Percentiles rank a stretch among this genome's conserved stretches.
phyloP scores from a whole-genome alignment of 2,797 vertebrate genomes.

The Bovichtus variegatus region DNA sequence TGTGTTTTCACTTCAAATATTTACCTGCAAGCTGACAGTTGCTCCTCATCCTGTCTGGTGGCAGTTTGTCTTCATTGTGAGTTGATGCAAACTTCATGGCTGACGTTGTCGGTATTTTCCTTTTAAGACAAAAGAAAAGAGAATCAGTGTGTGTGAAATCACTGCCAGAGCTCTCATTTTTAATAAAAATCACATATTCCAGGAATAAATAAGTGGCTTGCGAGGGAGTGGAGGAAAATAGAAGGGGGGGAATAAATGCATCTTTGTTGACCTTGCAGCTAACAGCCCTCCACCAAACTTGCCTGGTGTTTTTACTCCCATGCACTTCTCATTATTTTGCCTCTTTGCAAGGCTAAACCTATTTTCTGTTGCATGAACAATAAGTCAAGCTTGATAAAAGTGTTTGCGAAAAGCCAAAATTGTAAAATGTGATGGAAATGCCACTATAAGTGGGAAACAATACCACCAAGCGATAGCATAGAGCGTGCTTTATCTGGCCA shows the following conservation, averaged over 20 bases:
- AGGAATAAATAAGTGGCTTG: conserved; percentile 24
- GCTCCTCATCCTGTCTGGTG: conserved; percentile 46
- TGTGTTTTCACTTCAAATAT: conserved; percentile 34
- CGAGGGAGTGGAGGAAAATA: conserved; percentile 10
- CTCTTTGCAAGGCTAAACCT: conserved; percentile 33
- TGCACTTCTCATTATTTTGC: conserved; percentile 42
- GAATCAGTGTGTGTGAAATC: conserved; percentile 39
- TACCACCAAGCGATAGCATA: conserved; percentile 1
- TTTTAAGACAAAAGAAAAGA: conserved; percentile 60
- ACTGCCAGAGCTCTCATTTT: conserved; percentile 10
- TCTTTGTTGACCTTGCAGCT: conserved; percentile 55
- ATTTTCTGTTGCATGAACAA: conserved; percentile 30
- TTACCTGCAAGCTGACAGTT: conserved; percentile 62
- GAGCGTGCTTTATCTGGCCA: conserved; percentile 16
- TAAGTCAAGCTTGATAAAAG: conserved; percentile 22
- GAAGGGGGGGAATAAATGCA: conserved; percentile 11
- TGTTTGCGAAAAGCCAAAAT: conserved; percentile 17
- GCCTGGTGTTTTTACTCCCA: conserved; percentile 27
- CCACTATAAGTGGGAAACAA: neutral
- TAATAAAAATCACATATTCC: conserved; percentile 11
- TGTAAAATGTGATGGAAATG: conserved; percentile 21
- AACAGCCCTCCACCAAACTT: conserved; percentile 33
- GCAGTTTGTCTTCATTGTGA: conserved; percentile 37
- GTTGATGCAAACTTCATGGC: conserved; percentile 33
- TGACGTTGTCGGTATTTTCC: conserved; percentile 46